Conservation (phyloP, 2,888 invertebrate species). For the Lasioglossum vierecki region DNA sequence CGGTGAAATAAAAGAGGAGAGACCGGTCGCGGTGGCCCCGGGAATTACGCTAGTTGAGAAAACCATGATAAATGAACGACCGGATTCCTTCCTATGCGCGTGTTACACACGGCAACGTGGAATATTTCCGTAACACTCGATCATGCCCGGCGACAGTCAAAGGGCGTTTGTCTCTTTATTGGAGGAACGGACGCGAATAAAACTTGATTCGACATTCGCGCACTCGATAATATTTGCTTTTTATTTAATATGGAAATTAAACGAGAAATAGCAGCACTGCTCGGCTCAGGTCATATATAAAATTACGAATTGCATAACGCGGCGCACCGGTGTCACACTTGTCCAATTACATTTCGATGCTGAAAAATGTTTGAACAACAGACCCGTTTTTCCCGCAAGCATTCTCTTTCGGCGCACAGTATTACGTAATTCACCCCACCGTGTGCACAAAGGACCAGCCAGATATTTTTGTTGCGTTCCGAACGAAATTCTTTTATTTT, state of each 20-base stretch:
- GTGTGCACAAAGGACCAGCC: too few relatives aligned
- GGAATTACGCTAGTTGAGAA: slow-evolving; percentile 29
- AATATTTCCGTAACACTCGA: slow-evolving; percentile 7
- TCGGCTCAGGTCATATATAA: neutral
- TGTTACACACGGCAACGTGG: neutral
- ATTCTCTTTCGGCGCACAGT: neutral
- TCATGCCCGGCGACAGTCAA: neutral
- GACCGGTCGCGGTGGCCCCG: neutral
- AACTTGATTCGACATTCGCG: neutral
- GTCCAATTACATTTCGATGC: slow-evolving; percentile 3
- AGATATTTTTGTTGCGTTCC: neutral
- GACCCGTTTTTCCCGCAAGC: neutral
- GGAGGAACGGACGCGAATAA: neutral
- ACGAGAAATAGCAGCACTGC: neutral
- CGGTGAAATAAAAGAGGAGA: neutral
- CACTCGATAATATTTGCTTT: slow-evolving; percentile 8
- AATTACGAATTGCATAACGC: neutral
- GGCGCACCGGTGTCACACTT: neutral
- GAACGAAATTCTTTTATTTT: neutral
- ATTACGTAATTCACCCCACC: neutral
- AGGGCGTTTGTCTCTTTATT: slow-evolving; percentile 1
- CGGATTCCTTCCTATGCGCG: neutral
- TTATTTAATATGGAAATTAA: slow-evolving; percentile 11
- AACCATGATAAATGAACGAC: slow-evolving; percentile 31
- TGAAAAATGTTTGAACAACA: neutral